Evolutionary conservation across 2,113 vertebrate genomes (phyloP).

Genomic region (Coptodon rendalli): DNA sequence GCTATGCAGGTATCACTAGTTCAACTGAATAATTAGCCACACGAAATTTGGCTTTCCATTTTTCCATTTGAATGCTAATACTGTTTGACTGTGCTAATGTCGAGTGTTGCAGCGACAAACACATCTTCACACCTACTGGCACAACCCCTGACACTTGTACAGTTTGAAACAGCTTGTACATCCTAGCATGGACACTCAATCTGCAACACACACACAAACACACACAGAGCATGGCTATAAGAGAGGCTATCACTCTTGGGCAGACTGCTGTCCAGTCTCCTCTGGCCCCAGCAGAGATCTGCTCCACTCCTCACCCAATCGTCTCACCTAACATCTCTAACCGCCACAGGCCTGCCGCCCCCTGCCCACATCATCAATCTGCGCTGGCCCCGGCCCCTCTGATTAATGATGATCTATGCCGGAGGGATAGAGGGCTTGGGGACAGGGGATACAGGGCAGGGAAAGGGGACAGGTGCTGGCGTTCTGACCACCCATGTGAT

Average conservation of each 20-base stretch:
- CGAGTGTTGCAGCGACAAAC: not conserved
- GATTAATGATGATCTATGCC: conserved; percentile 73
- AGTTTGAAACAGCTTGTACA: not conserved
- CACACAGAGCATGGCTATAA: not conserved
- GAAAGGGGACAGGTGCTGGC: conserved; percentile 55
- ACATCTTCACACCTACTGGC: not conserved
- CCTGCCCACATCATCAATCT: conserved; percentile 72
- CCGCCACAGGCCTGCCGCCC: conserved; percentile 47
- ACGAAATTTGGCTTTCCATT: not conserved
- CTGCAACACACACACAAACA: not conserved
- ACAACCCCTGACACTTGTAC: not conserved
- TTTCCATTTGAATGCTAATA: not conserved
- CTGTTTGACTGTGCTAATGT: not conserved
- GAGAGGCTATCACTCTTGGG: conserved; percentile 54
- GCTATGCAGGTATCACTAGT: not conserved
- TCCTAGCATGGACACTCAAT: not conserved
- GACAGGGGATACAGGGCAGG: conserved; percentile 34
- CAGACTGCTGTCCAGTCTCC: conserved; percentile 56
- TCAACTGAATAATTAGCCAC: not conserved
- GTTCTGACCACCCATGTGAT: conserved; percentile 47
- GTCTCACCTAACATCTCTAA: conserved; percentile 67
- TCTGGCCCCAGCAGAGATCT: conserved; percentile 56
- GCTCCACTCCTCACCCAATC: conserved; percentile 44
- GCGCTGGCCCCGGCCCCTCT: conserved; percentile 42
- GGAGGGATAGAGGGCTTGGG: conserved; percentile 30